These are phyloP conservation scores for Zalophus californianus DNA, from an alignment of 2,797 vertebrate species.

Conservation along the genomic window DNA sequence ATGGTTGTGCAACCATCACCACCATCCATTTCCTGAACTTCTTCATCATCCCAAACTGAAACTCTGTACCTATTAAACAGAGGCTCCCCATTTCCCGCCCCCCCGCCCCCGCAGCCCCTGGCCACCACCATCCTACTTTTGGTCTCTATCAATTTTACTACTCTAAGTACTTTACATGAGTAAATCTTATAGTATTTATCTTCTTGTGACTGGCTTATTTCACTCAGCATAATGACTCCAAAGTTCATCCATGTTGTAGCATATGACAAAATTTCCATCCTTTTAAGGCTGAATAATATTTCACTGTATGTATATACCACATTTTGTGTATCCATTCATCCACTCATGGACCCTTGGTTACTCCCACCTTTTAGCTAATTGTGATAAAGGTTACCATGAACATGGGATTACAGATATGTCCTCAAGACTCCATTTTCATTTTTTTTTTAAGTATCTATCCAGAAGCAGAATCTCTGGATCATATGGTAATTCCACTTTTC, in stretches of 20 bases:
- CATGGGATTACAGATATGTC: not conserved
- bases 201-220: not conserved
- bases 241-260: not conserved
- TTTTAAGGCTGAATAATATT: not conserved
- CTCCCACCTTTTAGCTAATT: not conserved
- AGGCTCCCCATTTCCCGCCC: not conserved
- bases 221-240: not conserved
- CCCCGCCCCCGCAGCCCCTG: rapidly evolving
- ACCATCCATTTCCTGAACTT: not conserved
- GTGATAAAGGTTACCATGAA: not conserved
- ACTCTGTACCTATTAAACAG: not conserved
- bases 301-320: rapidly evolving
- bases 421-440: not conserved
- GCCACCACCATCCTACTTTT: not conserved
- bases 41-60: not conserved
- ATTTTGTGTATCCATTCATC: not conserved
- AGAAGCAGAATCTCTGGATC: not conserved
- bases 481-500: not conserved
- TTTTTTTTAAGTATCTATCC: not conserved
- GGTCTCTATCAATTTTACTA: not conserved
- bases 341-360: rapidly evolving
- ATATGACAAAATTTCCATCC: not conserved
- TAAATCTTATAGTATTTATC: not conserved
- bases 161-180: not conserved
- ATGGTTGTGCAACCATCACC: not conserved